A percentile compares a stretch with the other conserved stretches of the same genome.
phyloP scores from a whole-genome alignment of 35 echinoderm and acorn worm genomes.

The Diadema setosum region DNA sequence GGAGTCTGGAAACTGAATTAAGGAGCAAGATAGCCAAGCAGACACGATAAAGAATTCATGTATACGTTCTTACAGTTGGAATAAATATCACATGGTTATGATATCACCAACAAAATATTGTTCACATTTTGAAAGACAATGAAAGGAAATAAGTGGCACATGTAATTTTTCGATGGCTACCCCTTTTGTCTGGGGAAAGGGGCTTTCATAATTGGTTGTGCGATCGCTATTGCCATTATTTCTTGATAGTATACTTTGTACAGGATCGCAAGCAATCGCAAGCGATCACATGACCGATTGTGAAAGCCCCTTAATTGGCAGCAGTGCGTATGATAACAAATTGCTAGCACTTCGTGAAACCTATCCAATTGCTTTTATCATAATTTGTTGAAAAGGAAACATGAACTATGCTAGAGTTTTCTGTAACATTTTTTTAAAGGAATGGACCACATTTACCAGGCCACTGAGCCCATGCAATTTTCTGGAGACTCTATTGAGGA shows the following conservation, averaged over 20 bases:
- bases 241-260: not conserved
- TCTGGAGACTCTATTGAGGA: slow-evolving; percentile 25
- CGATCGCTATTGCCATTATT: not conserved
- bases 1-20: not conserved
- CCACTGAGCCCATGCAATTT: not conserved
- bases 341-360: too few relatives aligned
- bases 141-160: not conserved
- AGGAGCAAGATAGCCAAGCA: not conserved
- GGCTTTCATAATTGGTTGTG: not conserved
- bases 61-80: not conserved
- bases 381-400: not conserved
- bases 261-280: not conserved
- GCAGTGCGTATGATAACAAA: too few relatives aligned
- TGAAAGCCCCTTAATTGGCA: too few relatives aligned
- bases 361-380: too few relatives aligned
- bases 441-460: not conserved
- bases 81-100: not conserved
- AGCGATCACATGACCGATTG: too few relatives aligned
- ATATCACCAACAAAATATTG: not conserved
- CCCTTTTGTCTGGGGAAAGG: not conserved
- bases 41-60: not conserved
- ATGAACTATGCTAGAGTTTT: not conserved
- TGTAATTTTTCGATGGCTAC: not conserved
- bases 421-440: not conserved
- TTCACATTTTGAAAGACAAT: not conserved